These are phyloP conservation scores for Luscinia luscinia DNA, from an alignment of 2,797 vertebrate genomes.

Conservation along the genomic window DNA sequence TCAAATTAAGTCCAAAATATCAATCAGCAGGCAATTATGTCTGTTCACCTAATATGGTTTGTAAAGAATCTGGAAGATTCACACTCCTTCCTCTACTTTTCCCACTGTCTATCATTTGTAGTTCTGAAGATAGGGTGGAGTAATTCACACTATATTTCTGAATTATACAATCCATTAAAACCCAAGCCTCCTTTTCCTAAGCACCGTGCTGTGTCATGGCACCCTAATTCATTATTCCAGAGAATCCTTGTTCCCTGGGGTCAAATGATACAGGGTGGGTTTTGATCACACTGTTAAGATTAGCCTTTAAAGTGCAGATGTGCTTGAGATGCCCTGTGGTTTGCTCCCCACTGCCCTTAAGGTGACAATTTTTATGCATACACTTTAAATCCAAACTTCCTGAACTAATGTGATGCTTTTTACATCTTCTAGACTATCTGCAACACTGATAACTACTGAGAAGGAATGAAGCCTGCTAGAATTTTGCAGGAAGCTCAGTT, in stretches of 20 bases:
- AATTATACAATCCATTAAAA: not conserved
- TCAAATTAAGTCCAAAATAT: not conserved
- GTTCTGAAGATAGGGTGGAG: not conserved
- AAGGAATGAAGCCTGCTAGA: not conserved
- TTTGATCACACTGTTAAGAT: not conserved
- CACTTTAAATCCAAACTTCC: not conserved
- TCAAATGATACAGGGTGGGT: not conserved
- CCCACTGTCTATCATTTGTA: not conserved
- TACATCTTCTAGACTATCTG: not conserved
- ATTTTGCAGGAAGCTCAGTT: not conserved
- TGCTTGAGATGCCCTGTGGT: not conserved
- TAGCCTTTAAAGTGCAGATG: not conserved
- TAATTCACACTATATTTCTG: not conserved
- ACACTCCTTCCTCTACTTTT: not conserved
- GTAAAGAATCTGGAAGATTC: not conserved
- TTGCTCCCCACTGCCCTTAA: rapidly evolving
- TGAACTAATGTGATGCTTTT: not conserved
- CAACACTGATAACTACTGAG: not conserved
- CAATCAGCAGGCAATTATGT: not conserved
- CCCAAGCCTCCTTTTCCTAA: not conserved
- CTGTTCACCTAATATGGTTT: not conserved
- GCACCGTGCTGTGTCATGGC: not conserved
- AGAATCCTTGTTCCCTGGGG: not conserved
- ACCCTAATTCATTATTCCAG: not conserved
- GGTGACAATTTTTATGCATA: not conserved